Conservation (phyloP, 2,797 vertebrate species). For the Chloroceryle amazona region DNA sequence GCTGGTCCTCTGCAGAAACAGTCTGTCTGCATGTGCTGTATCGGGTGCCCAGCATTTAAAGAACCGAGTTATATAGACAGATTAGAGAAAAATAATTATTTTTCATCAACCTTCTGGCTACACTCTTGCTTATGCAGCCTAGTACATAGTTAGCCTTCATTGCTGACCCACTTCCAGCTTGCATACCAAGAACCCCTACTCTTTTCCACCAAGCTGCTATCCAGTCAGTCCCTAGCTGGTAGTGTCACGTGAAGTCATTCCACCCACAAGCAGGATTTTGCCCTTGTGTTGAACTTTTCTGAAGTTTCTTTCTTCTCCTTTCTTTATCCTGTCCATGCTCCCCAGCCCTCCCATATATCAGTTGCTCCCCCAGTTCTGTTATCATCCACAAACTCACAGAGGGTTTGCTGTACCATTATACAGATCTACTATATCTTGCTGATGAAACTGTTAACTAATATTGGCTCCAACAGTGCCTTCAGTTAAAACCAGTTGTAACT, state of each 20-base stretch:
- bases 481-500: background rate
- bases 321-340: background rate
- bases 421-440: background rate
- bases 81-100: background rate
- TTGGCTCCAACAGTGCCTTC: background rate
- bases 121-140: background rate
- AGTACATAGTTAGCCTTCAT: background rate
- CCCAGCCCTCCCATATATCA: background rate
- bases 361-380: background rate
- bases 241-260: background rate
- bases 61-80: accelerated
- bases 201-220: background rate
- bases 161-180: background rate
- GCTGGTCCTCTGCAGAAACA: background rate
- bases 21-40: background rate
- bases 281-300: background rate
- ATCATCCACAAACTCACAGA: background rate
- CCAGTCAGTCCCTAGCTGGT: background rate
- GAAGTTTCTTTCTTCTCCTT: background rate
- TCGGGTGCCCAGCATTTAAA: background rate
- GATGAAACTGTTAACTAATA: background rate
- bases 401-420: background rate
- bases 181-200: background rate
- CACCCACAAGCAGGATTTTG: background rate
- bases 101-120: background rate